phyloP scores from a whole-genome alignment of 2,797 vertebrate genomes.

The Cheracebus regulus region DNA sequence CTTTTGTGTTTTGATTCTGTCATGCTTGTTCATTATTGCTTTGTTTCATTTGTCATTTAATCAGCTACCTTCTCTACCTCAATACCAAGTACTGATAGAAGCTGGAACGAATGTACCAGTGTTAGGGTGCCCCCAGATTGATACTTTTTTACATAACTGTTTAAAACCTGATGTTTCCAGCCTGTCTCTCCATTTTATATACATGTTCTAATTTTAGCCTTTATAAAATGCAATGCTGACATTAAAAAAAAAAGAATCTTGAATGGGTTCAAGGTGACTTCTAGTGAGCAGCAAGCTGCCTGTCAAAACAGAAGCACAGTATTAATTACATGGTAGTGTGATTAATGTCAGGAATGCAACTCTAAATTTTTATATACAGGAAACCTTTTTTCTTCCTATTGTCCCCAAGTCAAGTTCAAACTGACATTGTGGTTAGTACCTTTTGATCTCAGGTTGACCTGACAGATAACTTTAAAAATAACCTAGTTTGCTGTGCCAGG shows the following conservation, averaged over 20 bases:
- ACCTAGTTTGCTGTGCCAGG: background rate
- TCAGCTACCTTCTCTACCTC: background rate
- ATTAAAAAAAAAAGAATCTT: background rate
- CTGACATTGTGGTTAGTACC: slow-evolving; percentile 19
- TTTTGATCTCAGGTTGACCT: slow-evolving; percentile 48
- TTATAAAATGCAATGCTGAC: slow-evolving; percentile 18
- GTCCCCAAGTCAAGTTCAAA: slow-evolving; percentile 56
- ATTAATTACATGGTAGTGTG: slow-evolving; percentile 33
- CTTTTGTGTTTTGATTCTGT: background rate
- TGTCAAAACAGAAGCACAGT: slow-evolving; percentile 46
- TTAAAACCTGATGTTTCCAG: background rate
- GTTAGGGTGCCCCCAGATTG: background rate
- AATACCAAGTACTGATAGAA: background rate
- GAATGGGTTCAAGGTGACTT: slow-evolving; percentile 39
- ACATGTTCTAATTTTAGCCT: background rate
- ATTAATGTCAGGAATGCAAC: background rate
- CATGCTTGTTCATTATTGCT: background rate
- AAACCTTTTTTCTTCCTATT: slow-evolving; percentile 51
- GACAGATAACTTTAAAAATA: slow-evolving; percentile 17
- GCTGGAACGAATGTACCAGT: background rate
- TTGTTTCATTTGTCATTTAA: background rate
- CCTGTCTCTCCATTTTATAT: background rate
- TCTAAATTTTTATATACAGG: slow-evolving; percentile 39
- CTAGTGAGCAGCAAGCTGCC: background rate
- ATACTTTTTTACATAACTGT: background rate